A percentile compares a stretch with the other conserved stretches of the same genome.
Conservation (phyloP, 2,888 invertebrate genomes). For the Tetheella fluctuosa region DNA sequence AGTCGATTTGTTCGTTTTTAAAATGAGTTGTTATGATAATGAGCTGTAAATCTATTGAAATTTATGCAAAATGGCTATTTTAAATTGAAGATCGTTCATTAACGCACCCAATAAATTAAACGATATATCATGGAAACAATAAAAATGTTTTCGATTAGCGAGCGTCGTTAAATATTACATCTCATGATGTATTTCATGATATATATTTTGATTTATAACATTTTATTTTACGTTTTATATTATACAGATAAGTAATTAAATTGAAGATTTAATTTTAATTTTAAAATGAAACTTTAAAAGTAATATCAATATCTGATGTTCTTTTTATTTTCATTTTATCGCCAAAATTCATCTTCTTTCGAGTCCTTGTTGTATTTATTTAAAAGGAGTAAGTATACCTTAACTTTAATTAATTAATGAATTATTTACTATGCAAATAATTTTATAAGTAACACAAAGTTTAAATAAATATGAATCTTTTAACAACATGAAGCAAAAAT, state of each 20-base stretch:
- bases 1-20: neutral
- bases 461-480: neutral
- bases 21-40: neutral
- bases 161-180: slow-evolving; percentile 15
- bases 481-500: neutral
- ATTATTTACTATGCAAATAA: neutral
- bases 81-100: slow-evolving; percentile 39
- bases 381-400: neutral
- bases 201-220: neutral
- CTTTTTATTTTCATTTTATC: too few relatives aligned
- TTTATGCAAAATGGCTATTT: neutral
- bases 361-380: neutral
- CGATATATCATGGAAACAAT: slow-evolving; percentile 26
- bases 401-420: neutral
- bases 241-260: neutral
- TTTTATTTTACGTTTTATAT: neutral
- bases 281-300: neutral
- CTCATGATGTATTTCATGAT: neutral
- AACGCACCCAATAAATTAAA: slow-evolving; percentile 41
- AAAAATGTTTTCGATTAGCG: slow-evolving; percentile 23
- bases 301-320: too few relatives aligned
- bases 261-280: neutral
- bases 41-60: neutral
- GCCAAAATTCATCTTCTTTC: too few relatives aligned
- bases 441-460: neutral